These are phyloP conservation scores for Dioctria linearis DNA, from an alignment of 2,888 invertebrate species.

Conservation along the genomic window DNA sequence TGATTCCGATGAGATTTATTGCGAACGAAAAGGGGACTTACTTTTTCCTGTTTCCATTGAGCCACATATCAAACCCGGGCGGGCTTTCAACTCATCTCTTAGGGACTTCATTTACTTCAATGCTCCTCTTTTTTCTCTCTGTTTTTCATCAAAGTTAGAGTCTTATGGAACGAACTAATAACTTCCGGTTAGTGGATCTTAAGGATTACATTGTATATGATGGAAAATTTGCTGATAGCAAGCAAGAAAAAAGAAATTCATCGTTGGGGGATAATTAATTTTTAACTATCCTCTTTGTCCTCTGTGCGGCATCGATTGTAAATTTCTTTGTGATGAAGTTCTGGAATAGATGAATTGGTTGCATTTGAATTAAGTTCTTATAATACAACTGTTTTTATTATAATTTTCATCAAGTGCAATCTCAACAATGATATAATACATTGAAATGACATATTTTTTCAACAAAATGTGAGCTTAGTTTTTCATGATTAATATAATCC, in stretches of 20 bases:
- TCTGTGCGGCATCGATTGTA: no score
- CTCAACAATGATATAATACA: no score
- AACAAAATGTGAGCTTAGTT: no score
- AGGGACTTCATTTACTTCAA: slow-evolving; percentile 17
- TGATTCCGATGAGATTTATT: slow-evolving; percentile 58
- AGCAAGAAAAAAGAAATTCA: not conserved
- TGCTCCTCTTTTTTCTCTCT: not conserved
- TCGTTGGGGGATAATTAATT: no score
- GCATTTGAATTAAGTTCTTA: no score
- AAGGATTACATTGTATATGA: slow-evolving; percentile 25
- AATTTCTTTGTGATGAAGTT: no score
- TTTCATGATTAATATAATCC: no score
- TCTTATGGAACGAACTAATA: slow-evolving; percentile 38
- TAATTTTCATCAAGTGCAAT: no score
- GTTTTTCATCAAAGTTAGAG: not conserved
- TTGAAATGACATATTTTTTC: no score
- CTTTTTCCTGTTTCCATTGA: slow-evolving; percentile 42
- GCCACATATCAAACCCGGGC: slow-evolving; percentile 7
- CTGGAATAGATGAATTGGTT: no score
- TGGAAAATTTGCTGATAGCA: not conserved
- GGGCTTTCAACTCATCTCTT: slow-evolving; percentile 20
- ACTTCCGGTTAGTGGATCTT: slow-evolving; percentile 44
- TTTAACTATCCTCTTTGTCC: no score
- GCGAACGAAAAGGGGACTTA: slow-evolving; percentile 43
- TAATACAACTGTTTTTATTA: no score